phyloP scores from a whole-genome alignment of 2,797 vertebrate genomes.

The Perodicticus potto region DNA sequence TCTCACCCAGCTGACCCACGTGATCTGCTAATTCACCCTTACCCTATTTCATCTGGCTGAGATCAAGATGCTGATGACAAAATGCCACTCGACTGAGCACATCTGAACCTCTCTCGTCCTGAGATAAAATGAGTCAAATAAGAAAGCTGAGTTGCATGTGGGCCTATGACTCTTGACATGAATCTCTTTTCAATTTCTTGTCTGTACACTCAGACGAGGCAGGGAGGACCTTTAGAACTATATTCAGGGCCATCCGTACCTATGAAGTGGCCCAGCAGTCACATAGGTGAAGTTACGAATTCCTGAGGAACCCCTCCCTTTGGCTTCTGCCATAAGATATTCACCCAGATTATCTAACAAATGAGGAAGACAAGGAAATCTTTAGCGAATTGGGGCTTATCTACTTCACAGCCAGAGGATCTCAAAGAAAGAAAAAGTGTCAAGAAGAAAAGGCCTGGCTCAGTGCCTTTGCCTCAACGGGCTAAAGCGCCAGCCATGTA shows the following conservation, averaged over 20 bases:
- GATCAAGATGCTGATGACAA: background rate
- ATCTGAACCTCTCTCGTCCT: background rate
- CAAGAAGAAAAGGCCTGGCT: background rate
- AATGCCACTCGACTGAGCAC: background rate
- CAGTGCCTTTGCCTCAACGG: too few relatives aligned
- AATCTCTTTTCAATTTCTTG: background rate
- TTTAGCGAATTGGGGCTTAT: background rate
- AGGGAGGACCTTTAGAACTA: rapidly evolving
- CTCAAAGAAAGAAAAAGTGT: background rate
- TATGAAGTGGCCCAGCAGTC: background rate
- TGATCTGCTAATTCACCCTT: constrained; percentile 33
- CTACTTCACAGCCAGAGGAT: background rate
- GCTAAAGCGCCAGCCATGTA: too few relatives aligned
- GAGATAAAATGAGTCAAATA: background rate
- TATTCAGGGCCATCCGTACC: background rate
- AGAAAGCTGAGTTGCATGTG: background rate
- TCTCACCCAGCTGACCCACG: background rate
- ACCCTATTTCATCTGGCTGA: background rate
- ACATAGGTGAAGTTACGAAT: background rate
- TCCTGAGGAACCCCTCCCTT: background rate
- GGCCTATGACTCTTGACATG: background rate
- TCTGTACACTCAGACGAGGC: rapidly evolving
- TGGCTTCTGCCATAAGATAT: background rate
- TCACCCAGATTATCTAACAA: background rate
- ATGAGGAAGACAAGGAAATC: background rate